Base-by-base conservation (phyloP, 2,797 vertebrate genomes). In the Aulostomus chinensis region DNA sequence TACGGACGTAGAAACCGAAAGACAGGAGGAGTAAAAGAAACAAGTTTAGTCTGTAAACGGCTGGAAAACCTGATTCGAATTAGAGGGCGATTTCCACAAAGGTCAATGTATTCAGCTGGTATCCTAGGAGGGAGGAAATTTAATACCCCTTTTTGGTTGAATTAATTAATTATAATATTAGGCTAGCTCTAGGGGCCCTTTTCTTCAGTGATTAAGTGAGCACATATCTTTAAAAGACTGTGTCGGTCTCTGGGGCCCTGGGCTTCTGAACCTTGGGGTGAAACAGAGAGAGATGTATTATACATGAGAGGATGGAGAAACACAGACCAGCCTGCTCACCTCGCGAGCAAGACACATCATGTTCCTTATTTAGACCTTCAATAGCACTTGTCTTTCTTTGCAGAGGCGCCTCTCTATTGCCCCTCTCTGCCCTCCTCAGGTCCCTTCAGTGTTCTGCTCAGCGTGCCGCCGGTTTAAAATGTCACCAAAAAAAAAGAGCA, bases 151-250 rank as follows among this genome's bases (percentile, higher is more conserved):
- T 96, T 95, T 96, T 95, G 85, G 93, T 94, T 91, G 94, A 96
- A 98, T 97, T 95, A 96, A 98, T 98, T 98, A 96, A 98, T 98
- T 98, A 95, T 97, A 98, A 97, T 96, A 97, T 98, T 96, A 95
- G 94, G 94, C 93, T 92, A 85, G 94, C 95, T 95, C 94, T 85
- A 73, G 93, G 93, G 94, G 93, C 93, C 92, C 92, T 92, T 94
- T 95, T 95, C 93, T 93, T 94, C 94, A 93, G 95, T 97, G 95
- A 98, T 97, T 97, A 97, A 96, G 93, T 91, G 93, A 94, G 92
- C 87, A 91, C 89, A 89, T 92, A 92, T 92, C 88, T 92, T 92
- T 91, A 93, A 92, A 92, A 90, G 90, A 92, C 88, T 88, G 70
- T 76, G 78, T 60, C 66, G 78, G 79, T 89, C 91, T 91, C 90